Percentiles rank a stretch among this genome's conserved stretches.
Evolutionary conservation across 2,888 invertebrate species (phyloP).

Genomic region (Hyalella azteca): DNA sequence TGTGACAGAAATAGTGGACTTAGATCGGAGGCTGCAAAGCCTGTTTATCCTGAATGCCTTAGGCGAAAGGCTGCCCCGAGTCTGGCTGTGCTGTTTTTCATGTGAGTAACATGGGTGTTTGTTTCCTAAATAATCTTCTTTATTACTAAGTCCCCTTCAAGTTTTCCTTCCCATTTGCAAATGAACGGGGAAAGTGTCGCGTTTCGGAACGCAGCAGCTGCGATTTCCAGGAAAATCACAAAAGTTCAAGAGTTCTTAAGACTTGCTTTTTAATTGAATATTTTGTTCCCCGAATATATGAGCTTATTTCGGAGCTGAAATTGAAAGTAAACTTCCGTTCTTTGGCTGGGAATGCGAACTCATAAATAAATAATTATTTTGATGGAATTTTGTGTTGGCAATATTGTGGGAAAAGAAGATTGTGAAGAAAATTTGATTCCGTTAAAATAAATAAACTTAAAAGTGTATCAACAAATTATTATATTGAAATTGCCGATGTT

Average conservation of each 20-base stretch:
- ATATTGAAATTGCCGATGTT: too few relatives aligned
- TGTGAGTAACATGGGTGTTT: conserved; percentile 33
- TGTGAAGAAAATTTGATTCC: too few relatives aligned
- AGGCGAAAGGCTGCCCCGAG: too few relatives aligned
- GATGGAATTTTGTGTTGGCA: too few relatives aligned
- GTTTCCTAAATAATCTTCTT: conserved; percentile 36
- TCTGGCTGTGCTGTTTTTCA: conserved; percentile 24
- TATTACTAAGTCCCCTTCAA: conserved; percentile 26
- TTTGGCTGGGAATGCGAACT: too few relatives aligned
- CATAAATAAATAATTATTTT: too few relatives aligned
- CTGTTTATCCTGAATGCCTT: conserved; percentile 9
- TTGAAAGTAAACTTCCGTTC: conserved; percentile 8
- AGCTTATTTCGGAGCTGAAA: conserved; percentile 1
- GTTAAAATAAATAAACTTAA: too few relatives aligned
- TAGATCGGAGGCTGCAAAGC: conserved; percentile 5
- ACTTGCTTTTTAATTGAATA: conserved; percentile 1
- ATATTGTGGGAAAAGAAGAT: too few relatives aligned
- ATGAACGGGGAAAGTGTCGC: conserved; percentile 20
- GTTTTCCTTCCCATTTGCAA: conserved; percentile 35
- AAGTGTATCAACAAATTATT: too few relatives aligned
- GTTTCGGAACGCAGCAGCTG: conserved; percentile 18
- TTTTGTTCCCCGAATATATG: background rate
- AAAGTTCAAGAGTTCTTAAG: conserved; percentile 5
- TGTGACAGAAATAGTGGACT: conserved; percentile 30
- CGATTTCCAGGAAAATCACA: conserved; percentile 11